phyloP scores from a whole-genome alignment of 2,113 vertebrate genomes.

The Propithecus coquereli region DNA sequence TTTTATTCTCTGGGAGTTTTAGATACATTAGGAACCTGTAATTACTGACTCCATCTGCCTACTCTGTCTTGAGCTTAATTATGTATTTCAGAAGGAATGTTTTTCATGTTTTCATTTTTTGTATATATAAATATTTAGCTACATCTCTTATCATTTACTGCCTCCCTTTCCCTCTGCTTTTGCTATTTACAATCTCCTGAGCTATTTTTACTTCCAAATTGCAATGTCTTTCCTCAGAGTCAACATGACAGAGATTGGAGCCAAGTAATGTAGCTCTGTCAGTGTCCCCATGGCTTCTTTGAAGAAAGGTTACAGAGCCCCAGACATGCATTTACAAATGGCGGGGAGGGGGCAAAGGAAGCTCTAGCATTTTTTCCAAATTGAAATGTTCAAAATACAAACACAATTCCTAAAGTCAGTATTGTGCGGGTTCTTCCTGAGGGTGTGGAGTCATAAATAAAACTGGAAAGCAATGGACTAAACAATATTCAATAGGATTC shows the following conservation, averaged over 20 bases:
- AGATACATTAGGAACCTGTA: conserved; percentile 73
- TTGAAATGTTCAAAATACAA: background rate
- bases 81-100: conserved; percentile 65
- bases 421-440: background rate
- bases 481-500: background rate
- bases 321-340: background rate
- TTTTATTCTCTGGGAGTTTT: conserved; percentile 66
- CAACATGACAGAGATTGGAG: background rate
- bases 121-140: conserved; percentile 72
- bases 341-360: accelerated
- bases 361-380: background rate
- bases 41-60: conserved; percentile 73
- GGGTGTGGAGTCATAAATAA: background rate
- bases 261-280: background rate
- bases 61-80: conserved; percentile 69
- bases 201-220: conserved; percentile 67
- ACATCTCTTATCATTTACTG: conserved; percentile 67
- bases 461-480: background rate
- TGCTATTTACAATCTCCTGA: conserved; percentile 57
- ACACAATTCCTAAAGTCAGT: background rate
- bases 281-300: background rate
- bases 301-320: background rate
- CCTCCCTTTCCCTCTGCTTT: conserved; percentile 46
- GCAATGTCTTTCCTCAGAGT: conserved; percentile 26
- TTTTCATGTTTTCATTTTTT: conserved; percentile 70